Percentiles rank a stretch among this genome's conserved stretches.
phyloP scores from a whole-genome alignment of 1,140 invertebrate genomes.

The Carcinoscorpius rotundicauda region DNA sequence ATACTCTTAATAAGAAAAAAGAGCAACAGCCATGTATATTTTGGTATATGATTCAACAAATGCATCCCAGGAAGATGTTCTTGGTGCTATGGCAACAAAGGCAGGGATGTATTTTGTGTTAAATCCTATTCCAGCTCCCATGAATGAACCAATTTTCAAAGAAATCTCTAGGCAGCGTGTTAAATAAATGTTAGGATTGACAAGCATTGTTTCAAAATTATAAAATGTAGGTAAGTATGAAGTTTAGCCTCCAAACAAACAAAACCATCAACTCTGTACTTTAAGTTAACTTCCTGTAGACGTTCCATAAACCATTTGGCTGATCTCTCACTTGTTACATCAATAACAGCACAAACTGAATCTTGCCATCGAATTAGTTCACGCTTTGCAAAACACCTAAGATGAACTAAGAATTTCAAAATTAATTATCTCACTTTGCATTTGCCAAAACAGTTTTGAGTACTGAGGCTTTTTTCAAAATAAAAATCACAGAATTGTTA shows the following conservation, averaged over 20 bases:
- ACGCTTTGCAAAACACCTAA: no score
- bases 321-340: conserved; percentile 66
- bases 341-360: conserved; percentile 47
- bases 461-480: no score
- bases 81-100: conserved; percentile 72
- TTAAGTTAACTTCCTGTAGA: conserved; percentile 51
- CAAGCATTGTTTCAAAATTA: conserved; percentile 48
- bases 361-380: conserved; percentile 20
- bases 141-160: conserved; percentile 45
- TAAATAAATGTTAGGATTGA: conserved; percentile 67
- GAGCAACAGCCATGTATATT: no score
- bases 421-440: no score
- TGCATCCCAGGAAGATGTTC: conserved; percentile 69
- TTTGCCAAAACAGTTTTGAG: no score
- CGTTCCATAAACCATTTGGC: conserved; percentile 65
- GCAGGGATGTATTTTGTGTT: conserved; percentile 64
- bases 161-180: conserved; percentile 39
- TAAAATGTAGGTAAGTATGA: conserved; percentile 77
- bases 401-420: no score
- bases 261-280: conserved; percentile 73
- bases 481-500: no score
- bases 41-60: conserved; percentile 29
- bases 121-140: conserved; percentile 71
- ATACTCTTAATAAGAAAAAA: no score
- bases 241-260: conserved; percentile 75